Percentiles rank a stretch among this genome's conserved stretches.
Evolutionary conservation across 2,888 invertebrate species (phyloP).

Genomic region (Hydropsyche betteni): DNA sequence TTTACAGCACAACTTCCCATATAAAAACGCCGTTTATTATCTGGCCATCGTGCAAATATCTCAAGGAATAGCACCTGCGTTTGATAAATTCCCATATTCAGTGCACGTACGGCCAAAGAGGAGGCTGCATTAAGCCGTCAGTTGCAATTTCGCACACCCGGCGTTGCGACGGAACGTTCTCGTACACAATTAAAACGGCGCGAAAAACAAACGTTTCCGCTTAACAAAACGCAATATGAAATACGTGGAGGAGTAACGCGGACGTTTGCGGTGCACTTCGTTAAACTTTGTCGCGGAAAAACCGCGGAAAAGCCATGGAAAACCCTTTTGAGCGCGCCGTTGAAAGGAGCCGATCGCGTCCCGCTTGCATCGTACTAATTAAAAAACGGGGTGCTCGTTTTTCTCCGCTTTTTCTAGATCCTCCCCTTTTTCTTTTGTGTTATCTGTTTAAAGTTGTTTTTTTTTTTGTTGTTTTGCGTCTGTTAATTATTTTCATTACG

Average conservation of each 20-base stretch:
- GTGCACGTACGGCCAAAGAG: neutral
- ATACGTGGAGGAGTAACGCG: neutral
- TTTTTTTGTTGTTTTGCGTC: neutral
- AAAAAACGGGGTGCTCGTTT: slow-evolving; percentile 25
- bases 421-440: slow-evolving; percentile 3
- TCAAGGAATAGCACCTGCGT: slow-evolving; percentile 19
- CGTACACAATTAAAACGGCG: slow-evolving; percentile 7
- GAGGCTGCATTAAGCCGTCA: slow-evolving; percentile 17
- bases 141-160: slow-evolving; percentile 15
- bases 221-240: neutral
- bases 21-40: too few relatives aligned
- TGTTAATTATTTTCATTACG: slow-evolving; percentile 23
- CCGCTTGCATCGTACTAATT: slow-evolving; percentile 25
- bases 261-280: slow-evolving; percentile 19
- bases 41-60: neutral
- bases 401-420: slow-evolving; percentile 1
- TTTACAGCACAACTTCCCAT: too few relatives aligned
- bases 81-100: slow-evolving; percentile 10
- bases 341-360: slow-evolving; percentile 7
- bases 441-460: neutral
- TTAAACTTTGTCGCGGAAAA: slow-evolving; percentile 4
- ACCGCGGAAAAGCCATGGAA: slow-evolving; percentile 4
- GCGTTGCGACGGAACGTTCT: neutral
- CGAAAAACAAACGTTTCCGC: neutral
- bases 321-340: slow-evolving; percentile 20